phyloP scores from a whole-genome alignment of 2,888 invertebrate genomes.

The Chrysolina haemoptera region DNA sequence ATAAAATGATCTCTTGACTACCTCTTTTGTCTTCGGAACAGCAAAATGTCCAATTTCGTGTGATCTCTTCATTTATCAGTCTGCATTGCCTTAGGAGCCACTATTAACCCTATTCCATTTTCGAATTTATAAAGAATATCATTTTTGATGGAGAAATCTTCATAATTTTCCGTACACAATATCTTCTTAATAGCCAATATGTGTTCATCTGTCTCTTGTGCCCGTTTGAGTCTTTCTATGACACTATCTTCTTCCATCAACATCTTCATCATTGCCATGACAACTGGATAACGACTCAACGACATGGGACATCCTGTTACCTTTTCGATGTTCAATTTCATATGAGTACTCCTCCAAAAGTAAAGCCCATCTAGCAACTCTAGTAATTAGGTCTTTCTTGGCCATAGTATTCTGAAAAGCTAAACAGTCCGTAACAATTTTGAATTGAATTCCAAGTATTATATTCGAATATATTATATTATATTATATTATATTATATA shows the following conservation, averaged over 20 bases:
- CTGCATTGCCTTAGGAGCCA: constrained; percentile 62
- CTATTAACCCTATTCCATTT: constrained; percentile 47
- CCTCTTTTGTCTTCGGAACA: constrained; percentile 25
- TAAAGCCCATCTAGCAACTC: constrained; percentile 60
- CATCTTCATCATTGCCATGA: constrained; percentile 4
- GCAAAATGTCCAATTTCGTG: constrained; percentile 45
- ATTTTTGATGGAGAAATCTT: constrained; percentile 40
- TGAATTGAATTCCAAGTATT: too few species aligned
- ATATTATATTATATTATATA: too few species aligned
- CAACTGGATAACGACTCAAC: too few species aligned
- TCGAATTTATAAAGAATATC: constrained; percentile 54
- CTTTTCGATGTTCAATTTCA: neutral
- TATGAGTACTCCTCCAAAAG: constrained; percentile 59
- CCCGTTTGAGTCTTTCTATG: constrained; percentile 27
- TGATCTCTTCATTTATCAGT: constrained; percentile 55
- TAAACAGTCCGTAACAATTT: too few species aligned
- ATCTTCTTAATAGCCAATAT: constrained; percentile 50
- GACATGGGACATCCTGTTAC: too few species aligned
- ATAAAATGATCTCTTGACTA: constrained; percentile 46
- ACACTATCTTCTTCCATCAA: constrained; percentile 32
- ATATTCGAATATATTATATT: too few species aligned
- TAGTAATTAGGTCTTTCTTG: constrained; percentile 56
- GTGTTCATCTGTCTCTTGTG: constrained; percentile 51
- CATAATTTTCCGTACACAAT: constrained; percentile 38
- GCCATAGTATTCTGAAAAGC: too few species aligned